Base-by-base conservation (phyloP, 2,888 invertebrate genomes). In the Heliconius charithonia region DNA sequence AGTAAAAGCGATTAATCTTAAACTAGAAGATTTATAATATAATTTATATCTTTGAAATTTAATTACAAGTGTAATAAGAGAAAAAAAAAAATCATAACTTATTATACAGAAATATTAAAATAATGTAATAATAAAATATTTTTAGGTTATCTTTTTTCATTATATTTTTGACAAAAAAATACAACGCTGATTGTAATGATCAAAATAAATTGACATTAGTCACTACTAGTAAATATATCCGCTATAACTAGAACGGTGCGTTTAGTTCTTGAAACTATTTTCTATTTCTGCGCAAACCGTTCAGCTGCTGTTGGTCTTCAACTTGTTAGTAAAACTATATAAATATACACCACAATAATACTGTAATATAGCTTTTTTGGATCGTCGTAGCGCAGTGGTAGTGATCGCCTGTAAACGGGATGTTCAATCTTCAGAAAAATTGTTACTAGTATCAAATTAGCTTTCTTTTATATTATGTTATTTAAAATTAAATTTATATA, bases 191-290 rank as follows among this genome's bases (percentile, higher is more conserved):
- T 19, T 27, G 22, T 13, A 51, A 29, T 29, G 19, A 25, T 6
- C 29, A 22, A 56, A 37, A 29, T 56, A 71, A 29, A 29, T 56
- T 16, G 25, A 56, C 19, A 77, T 41, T 41, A 37, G 32, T 51
- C 25, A 72, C 25, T 74, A 41, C 37, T 6, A 62, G 45, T 74
- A 69, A 59, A 65, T 37, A 41, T 62, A 67, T 4, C 73, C 91
- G 92, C 92, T 86, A 22, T 13, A 81, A 89, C 65, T 79, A 67
- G 51, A 79, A 62, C 88, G 87, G 65, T 86, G 81, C 82, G 88
- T 86, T 90, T 89, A 91, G 91, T 93, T 93, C 93, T 93, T 92
- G 92, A 94, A 94, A 93, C 93, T 93, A 94, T 94, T 94, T 94
- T 94, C 94, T 94, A 94, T 94, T 93, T 92, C 89, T 89, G 93